phyloP scores from a whole-genome alignment of 2,888 invertebrate species.

The Serripes groenlandicus region DNA sequence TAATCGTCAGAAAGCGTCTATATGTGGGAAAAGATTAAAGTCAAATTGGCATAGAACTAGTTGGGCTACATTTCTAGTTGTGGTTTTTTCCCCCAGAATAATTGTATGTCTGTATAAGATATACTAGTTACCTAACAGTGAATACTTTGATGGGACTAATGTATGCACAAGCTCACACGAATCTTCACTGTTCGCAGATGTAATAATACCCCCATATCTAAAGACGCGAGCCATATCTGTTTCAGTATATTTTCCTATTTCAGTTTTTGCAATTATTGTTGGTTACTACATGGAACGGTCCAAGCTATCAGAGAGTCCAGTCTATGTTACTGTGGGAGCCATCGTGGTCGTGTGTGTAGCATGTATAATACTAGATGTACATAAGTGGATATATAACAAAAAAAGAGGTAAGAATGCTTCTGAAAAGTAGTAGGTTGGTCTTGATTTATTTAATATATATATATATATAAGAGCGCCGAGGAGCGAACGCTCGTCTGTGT shows the following conservation, averaged over 20 bases:
- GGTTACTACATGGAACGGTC: slow-evolving; percentile 48
- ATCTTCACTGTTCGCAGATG: neutral
- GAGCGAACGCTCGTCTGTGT: too few species aligned
- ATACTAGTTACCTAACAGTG: too few species aligned
- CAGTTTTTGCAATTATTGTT: slow-evolving; percentile 38
- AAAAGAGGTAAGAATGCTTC: neutral
- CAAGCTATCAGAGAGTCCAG: slow-evolving; percentile 10
- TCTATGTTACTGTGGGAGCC: slow-evolving; percentile 24
- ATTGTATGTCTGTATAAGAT: too few species aligned
- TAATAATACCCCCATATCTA: neutral
- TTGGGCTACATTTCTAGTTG: too few species aligned
- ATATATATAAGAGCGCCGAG: too few species aligned
- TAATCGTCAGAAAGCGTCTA: neutral
- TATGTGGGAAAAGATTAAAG: neutral
- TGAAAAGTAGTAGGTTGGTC: too few species aligned
- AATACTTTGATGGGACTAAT: too few species aligned
- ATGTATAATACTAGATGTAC: slow-evolving; percentile 21
- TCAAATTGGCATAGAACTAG: too few species aligned
- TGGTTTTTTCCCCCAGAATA: too few species aligned
- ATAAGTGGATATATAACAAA: slow-evolving; percentile 33
- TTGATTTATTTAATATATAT: too few species aligned
- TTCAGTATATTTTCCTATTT: neutral
- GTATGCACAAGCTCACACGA: neutral
- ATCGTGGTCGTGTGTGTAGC: slow-evolving; percentile 21
- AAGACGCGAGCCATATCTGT: neutral